Evolutionary conservation across 35 echinoderm and acorn worm genomes (phyloP).

Genomic region (Apostichopus japonicus): DNA sequence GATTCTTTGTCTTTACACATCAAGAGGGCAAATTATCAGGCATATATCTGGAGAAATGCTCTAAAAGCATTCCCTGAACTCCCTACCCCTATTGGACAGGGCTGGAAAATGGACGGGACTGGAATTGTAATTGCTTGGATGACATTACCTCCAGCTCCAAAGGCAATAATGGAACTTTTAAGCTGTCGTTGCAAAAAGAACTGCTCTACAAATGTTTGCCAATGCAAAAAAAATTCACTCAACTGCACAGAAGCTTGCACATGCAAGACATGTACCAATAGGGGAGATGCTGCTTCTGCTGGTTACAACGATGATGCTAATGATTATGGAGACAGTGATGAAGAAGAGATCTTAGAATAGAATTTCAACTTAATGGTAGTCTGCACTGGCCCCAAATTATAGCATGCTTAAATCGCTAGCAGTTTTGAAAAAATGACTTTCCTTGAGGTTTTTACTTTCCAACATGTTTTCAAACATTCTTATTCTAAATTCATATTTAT

Average conservation of each 20-base stretch:
- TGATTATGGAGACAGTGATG: constrained; percentile 30
- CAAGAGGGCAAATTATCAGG: too few species aligned
- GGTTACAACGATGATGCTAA: not conserved
- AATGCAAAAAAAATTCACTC: constrained; percentile 27
- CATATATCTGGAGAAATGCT: constrained; percentile 53
- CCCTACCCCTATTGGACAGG: too few species aligned
- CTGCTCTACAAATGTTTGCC: constrained; percentile 1
- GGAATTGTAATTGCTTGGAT: constrained; percentile 6
- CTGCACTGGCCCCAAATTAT: too few species aligned
- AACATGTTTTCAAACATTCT: too few species aligned
- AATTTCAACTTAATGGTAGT: too few species aligned
- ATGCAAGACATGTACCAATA: constrained; percentile 23
- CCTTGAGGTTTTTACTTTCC: too few species aligned
- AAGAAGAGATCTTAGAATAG: not conserved
- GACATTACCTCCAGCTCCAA: constrained; percentile 35
- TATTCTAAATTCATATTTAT: too few species aligned
- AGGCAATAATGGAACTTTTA: constrained; percentile 41
- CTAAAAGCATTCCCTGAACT: not conserved
- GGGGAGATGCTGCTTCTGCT: not conserved
- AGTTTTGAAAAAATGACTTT: too few species aligned
- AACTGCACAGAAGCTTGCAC: constrained; percentile 21
- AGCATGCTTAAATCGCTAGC: too few species aligned
- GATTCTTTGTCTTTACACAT: constrained; percentile 19
- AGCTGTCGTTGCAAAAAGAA: constrained; percentile 12
- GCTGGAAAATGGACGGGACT: constrained; percentile 19